A percentile compares a stretch with the other conserved stretches of the same genome.
Evolutionary conservation across 2,888 invertebrate species (phyloP).

Genomic region (Tanytarsus gracilentus): DNA sequence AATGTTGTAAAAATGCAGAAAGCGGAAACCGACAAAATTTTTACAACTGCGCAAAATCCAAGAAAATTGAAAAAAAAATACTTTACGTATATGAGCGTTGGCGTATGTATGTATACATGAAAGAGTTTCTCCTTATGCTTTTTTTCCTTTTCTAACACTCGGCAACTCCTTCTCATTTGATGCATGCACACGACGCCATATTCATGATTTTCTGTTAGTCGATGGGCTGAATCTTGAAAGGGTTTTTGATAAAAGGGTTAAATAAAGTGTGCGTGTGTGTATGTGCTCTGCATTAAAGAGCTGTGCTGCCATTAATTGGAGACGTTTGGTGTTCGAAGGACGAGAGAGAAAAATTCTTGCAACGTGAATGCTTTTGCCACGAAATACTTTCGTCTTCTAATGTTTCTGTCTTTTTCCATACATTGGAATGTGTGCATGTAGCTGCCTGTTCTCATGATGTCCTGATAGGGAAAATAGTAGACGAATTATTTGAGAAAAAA

Average conservation of each 20-base stretch:
- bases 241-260: slow-evolving; percentile 27
- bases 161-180: not conserved
- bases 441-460: not conserved
- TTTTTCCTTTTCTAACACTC: not conserved
- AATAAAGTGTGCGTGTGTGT: not conserved
- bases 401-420: slow-evolving; percentile 1
- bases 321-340: no score
- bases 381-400: not conserved
- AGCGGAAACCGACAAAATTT: not conserved
- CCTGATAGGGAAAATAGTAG: slow-evolving; percentile 22
- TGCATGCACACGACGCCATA: not conserved
- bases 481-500: slow-evolving; percentile 20
- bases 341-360: not conserved
- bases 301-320: no score
- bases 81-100: not conserved
- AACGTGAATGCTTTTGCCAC: no score
- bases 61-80: not conserved
- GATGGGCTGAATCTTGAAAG: slow-evolving; percentile 21
- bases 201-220: slow-evolving; percentile 17
- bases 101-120: slow-evolving; percentile 4
- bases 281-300: not conserved
- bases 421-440: not conserved
- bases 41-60: slow-evolving; percentile 3
- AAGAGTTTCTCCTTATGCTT: slow-evolving; percentile 17
- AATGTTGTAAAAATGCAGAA: not conserved